Conservation (phyloP, 2,113 vertebrate species). For the Sebastes schlegelii region DNA sequence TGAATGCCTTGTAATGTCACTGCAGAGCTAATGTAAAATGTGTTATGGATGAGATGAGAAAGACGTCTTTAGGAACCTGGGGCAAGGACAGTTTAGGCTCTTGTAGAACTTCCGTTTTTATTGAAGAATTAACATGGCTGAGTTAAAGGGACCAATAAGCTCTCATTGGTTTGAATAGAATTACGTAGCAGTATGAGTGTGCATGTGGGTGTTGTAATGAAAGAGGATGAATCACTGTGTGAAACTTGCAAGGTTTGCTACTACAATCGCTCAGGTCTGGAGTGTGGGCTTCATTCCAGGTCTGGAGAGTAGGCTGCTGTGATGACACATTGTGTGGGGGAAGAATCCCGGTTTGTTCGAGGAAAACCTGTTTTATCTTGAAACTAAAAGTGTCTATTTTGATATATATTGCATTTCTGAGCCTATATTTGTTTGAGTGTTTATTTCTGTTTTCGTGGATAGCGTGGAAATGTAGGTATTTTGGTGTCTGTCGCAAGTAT, state of each 20-base stretch:
- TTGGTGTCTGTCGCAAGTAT: not conserved
- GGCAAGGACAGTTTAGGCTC: not conserved
- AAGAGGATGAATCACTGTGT: conserved; percentile 64
- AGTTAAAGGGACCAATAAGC: conserved; percentile 2
- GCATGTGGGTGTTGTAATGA: conserved; percentile 55
- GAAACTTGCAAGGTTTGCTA: conserved; percentile 57
- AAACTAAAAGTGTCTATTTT: conserved; percentile 3
- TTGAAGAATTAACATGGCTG: not conserved
- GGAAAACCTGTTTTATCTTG: conserved; percentile 4
- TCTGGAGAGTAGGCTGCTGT: conserved; percentile 52
- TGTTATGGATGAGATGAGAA: conserved; percentile 1
- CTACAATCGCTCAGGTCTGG: conserved; percentile 54
- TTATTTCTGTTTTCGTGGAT: conserved; percentile 12
- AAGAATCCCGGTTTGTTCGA: conserved; percentile 23
- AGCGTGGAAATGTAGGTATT: not conserved
- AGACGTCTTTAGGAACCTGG: not conserved
- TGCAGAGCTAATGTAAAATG: not conserved
- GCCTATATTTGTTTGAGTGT: conserved; percentile 7
- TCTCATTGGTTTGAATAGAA: conserved; percentile 35
- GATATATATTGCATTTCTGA: not conserved
- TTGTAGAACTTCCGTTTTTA: not conserved
- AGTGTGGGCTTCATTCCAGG: conserved; percentile 58
- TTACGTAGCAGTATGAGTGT: conserved; percentile 19
- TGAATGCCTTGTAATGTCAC: not conserved
- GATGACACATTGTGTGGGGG: conserved; percentile 58